Base-by-base conservation (phyloP, 2,113 vertebrate genomes). In the Amphiprion percula region DNA sequence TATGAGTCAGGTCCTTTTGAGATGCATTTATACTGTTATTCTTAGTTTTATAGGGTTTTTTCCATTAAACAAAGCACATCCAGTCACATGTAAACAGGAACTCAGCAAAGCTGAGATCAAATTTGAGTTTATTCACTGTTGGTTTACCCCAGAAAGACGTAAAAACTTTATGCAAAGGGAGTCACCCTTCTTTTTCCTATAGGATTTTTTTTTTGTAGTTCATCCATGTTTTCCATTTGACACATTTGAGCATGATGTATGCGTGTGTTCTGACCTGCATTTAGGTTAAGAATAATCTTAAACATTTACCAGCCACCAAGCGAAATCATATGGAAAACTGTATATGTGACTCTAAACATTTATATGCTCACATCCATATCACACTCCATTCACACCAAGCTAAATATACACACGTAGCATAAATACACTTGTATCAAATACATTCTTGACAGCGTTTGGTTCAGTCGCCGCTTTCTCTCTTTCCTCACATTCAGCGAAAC, bases 311-410 rank as follows among this genome's bases (percentile, higher is more conserved):
- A 49, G 11, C 41, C 33, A 37, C 33, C 14, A 28, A 54, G 41
- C 44, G 28, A 79, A 79, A 49, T 28, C 10, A 23, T 19, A 26
- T 24, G 41, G 33, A 69, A 54, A 61, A 68, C 33, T 83, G 68
- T 78, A 65, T 74, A 60, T 63, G 19, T 53, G 58, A 39, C 41
- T 19, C 0, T 67, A 84, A 86, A 82, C 53, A 83, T 74, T 81
- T 78, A 30, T 41, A 26, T 69, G 54, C 16, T 67, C 19, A 41
- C 26, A 66, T 82, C 24, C 63, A 47, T 37, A 52, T 52, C 47
- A 41, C 62, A 49, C 21, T 68, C 66, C 60, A 68, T 83, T 85
- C 74, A 82, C 79, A 66, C 60, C 53, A 12, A 24, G 63, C 54
- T 71, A 74, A 75, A 76, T 77, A 71, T 47, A 76, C 65, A 68